Evolutionary conservation across 2,797 vertebrate species (phyloP).

Genomic region (Carapus acus): DNA sequence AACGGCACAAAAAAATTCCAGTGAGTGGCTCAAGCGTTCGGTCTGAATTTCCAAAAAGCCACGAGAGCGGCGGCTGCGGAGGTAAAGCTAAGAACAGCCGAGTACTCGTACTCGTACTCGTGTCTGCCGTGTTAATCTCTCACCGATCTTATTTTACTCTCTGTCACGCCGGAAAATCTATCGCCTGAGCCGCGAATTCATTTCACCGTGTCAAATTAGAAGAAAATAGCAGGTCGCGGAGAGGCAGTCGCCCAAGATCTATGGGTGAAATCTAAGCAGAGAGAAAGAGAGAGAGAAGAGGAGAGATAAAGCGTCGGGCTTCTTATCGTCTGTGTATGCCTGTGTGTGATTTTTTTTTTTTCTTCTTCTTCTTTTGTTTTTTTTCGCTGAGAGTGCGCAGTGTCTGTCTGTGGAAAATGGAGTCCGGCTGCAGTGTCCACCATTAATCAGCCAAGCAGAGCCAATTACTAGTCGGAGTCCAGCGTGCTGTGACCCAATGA

Average conservation of each 20-base stretch:
- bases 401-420: slow-evolving; percentile 63
- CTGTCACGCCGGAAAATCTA: slow-evolving; percentile 56
- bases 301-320: slow-evolving; percentile 21
- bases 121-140: slow-evolving; percentile 62
- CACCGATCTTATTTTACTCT: slow-evolving; percentile 57
- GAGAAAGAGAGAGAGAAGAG: slow-evolving; percentile 26
- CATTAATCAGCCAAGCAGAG: slow-evolving; percentile 72
- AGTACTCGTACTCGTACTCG: slow-evolving; percentile 32
- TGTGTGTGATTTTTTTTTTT: slow-evolving; percentile 47
- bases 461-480: slow-evolving; percentile 66
- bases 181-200: slow-evolving; percentile 44
- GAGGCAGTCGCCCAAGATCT: slow-evolving; percentile 28
- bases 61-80: slow-evolving; percentile 19
- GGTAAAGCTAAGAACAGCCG: slow-evolving; percentile 37
- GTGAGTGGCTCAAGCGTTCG: no score
- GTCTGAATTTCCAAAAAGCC: slow-evolving; percentile 16
- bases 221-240: slow-evolving; percentile 34
- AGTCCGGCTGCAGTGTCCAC: slow-evolving; percentile 66
- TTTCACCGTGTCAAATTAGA: slow-evolving; percentile 48
- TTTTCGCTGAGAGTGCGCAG: slow-evolving; percentile 41
- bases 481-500: slow-evolving; percentile 59
- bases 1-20: no score
- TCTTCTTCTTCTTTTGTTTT: no score
- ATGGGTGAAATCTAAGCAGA: slow-evolving; percentile 24
- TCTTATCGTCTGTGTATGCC: slow-evolving; percentile 25